phyloP scores from a whole-genome alignment of 53 echinoderm and acorn worm species.

The Paelopatides confundens region DNA sequence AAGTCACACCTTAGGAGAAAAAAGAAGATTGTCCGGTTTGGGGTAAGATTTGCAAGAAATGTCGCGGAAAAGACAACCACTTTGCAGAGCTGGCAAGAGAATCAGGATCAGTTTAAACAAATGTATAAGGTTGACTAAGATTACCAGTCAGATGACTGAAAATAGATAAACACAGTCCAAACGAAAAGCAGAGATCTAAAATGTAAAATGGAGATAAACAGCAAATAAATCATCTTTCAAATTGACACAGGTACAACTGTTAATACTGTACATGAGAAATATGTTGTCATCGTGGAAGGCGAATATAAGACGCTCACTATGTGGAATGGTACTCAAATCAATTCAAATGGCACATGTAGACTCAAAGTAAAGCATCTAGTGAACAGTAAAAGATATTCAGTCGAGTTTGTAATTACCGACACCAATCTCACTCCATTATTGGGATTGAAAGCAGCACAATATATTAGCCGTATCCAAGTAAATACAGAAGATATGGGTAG shows the following conservation, averaged over 20 bases:
- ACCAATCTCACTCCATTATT: slow-evolving; percentile 64
- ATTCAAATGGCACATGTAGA: slow-evolving; percentile 37
- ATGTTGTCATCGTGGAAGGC: not conserved
- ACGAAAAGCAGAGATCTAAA: slow-evolving; percentile 33
- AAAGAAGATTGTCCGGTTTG: slow-evolving; percentile 65
- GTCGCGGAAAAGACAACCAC: slow-evolving; percentile 57
- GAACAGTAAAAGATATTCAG: slow-evolving; percentile 63
- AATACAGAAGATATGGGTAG: slow-evolving; percentile 64
- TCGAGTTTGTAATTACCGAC: slow-evolving; percentile 63
- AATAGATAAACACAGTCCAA: slow-evolving; percentile 36
- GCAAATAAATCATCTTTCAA: slow-evolving; percentile 59
- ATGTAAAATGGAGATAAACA: slow-evolving; percentile 57
- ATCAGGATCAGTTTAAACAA: not conserved
- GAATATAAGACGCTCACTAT: slow-evolving; percentile 26
- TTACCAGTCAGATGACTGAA: slow-evolving; percentile 10
- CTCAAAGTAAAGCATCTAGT: slow-evolving; percentile 40
- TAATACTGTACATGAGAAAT: slow-evolving; percentile 55
- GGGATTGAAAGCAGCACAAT: slow-evolving; percentile 51
- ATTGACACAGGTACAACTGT: slow-evolving; percentile 77
- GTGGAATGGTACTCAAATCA: slow-evolving; percentile 56
- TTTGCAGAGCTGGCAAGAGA: not conserved
- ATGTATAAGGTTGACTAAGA: not conserved
- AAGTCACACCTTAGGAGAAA: slow-evolving; percentile 37
- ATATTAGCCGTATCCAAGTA: slow-evolving; percentile 74
- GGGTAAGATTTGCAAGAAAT: slow-evolving; percentile 48